phyloP scores from a whole-genome alignment of 2,888 invertebrate species.

The Drosophila glabriapex region DNA sequence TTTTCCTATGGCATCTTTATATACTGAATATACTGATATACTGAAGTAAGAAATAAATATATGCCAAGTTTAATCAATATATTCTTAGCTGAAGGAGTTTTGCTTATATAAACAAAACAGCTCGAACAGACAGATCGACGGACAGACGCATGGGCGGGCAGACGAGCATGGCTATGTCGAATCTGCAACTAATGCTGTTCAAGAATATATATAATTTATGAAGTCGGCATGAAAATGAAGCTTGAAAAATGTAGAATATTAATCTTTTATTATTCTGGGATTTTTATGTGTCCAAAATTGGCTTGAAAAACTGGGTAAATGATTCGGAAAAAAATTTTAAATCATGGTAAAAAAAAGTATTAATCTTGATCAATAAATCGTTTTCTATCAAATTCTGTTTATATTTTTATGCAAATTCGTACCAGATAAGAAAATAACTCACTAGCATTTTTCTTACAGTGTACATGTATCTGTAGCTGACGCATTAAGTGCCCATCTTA shows the following conservation, averaged over 20 bases:
- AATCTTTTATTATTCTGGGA: rapidly evolving
- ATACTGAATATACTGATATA: too few relatives aligned
- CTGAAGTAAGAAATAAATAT: background rate
- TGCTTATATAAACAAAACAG: background rate
- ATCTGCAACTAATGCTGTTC: background rate
- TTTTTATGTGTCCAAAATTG: too few relatives aligned
- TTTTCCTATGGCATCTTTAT: background rate
- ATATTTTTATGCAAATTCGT: background rate
- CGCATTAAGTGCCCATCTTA: conserved; percentile 61
- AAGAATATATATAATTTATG: background rate
- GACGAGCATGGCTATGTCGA: background rate
- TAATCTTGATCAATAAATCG: too few relatives aligned
- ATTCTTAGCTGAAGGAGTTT: background rate
- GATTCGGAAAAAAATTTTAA: too few relatives aligned
- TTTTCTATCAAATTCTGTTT: too few relatives aligned
- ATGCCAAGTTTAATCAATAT: background rate
- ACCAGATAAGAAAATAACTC: background rate
- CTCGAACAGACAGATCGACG: too few relatives aligned
- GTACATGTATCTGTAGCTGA: conserved; percentile 30
- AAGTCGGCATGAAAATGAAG: background rate
- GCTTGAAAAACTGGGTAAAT: too few relatives aligned
- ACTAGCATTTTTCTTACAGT: conserved; percentile 5
- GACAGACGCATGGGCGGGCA: background rate
- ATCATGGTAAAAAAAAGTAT: too few relatives aligned
- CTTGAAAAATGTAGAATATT: rapidly evolving